Conservation (phyloP, 1,140 invertebrate species). For the Dinothrombium tinctorium region DNA sequence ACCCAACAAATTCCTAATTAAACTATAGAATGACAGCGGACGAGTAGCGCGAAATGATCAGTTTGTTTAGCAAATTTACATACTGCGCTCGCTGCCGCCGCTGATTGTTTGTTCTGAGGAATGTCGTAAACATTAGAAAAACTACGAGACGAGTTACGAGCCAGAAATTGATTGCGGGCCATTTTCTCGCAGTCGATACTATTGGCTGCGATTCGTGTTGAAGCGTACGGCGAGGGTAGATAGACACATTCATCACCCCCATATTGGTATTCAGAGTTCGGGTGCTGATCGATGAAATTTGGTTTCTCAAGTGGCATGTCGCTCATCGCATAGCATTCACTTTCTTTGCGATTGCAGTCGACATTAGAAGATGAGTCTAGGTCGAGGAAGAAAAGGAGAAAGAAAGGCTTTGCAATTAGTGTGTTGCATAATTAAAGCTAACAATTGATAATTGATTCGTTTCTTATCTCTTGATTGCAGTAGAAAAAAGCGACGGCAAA, state of each 20-base stretch:
- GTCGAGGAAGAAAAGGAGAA: no score
- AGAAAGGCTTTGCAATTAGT: no score
- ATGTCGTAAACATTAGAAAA: no score
- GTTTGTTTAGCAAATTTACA: no score
- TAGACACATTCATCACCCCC: not conserved
- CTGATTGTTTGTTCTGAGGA: no score
- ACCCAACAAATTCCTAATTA: no score
- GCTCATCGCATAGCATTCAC: not conserved
- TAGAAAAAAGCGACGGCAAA: not conserved
- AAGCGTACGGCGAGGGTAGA: not conserved
- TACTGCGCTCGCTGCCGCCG: no score
- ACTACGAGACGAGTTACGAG: no score
- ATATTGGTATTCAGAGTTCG: not conserved
- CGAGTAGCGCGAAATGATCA: no score
- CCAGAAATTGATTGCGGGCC: no score
- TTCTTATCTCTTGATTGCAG: not conserved
- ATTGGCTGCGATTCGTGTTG: not conserved
- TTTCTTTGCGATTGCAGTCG: not conserved
- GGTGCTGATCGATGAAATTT: not conserved
- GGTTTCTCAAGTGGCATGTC: not conserved
- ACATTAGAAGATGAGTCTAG: not conserved
- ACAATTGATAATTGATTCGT: not conserved
- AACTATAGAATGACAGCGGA: no score
- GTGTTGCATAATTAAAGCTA: not conserved
- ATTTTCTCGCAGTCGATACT: no score